These are phyloP conservation scores for Vidua chalybeata DNA, from an alignment of 2,113 vertebrate genomes.

Conservation along the genomic window DNA sequence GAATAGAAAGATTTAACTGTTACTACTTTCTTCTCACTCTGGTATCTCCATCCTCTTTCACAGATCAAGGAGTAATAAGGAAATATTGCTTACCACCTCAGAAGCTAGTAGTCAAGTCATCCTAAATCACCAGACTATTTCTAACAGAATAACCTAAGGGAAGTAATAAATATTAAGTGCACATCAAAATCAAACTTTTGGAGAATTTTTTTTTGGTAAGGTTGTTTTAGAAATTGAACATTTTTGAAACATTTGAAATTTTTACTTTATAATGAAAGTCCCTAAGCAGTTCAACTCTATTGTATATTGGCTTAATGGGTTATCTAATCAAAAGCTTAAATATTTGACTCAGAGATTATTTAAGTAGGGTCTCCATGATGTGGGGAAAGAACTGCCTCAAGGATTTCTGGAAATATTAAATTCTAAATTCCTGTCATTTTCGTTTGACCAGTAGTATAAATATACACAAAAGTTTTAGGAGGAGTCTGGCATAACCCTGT, in stretches of 20 bases:
- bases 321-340: conserved; percentile 10
- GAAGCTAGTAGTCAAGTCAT: not conserved
- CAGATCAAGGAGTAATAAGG: conserved; percentile 13
- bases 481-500: not conserved
- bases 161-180: conserved; percentile 58
- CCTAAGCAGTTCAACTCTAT: conserved; percentile 4
- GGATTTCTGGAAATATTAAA: not conserved
- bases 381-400: not conserved
- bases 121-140: conserved; percentile 36
- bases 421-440: not conserved
- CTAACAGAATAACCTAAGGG: not conserved
- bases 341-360: not conserved
- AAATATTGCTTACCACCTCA: conserved; percentile 22
- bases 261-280: not conserved
- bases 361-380: not conserved
- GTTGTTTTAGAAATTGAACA: not conserved
- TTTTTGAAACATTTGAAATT: conserved; percentile 6
- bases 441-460: not conserved
- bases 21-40: not conserved
- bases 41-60: conserved; percentile 11
- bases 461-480: not conserved
- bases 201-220: not conserved
- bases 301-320: not conserved
- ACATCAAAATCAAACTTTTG: not conserved
- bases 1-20: not conserved